Evolutionary conservation across 2,113 vertebrate species (phyloP), one percentile per base, ranked within the genome.

Genomic region (Lates calcarifer): DNA sequence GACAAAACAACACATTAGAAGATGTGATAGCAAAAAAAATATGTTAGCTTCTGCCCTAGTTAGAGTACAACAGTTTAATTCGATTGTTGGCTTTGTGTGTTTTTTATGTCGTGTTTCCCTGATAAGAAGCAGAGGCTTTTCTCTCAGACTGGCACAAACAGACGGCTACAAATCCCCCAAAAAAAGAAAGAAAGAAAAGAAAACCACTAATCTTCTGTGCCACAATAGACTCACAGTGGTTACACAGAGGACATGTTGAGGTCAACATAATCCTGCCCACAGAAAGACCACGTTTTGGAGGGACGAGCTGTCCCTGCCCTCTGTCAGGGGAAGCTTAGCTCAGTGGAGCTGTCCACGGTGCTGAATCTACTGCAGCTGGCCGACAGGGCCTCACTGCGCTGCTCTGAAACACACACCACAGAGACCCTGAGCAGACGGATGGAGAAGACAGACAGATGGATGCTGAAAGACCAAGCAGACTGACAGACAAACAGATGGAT

Each of bases 311-410:
- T 49, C 29, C 2, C 68, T 69, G 65, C 31, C 1, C 37, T 66
- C 71, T 72, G 82, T 63, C 70, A 63, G 70, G 57, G 60, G 70
- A 61, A 87, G 83, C 64, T 81, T n/a, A 82, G 62, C 63, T 60
- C 58, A 11, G 73, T 29, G 87, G 89, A 91, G 82, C 92, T 94
- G 89, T 90, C 93, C 83, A 0, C 47, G 91, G 92, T 94, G 88
- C 93, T 94, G 91, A 89, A 92, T 49, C 62, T 6, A 82, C 83
- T 11, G 24, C 81, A 57, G 62, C 1, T 8, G 72, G 66, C 47
- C 18, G 11, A 63, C 58, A 15, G 29, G 13, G 39, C 47, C 3
- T 10, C 37, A 10, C 37, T 9, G 18, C 1, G n/a, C 67, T 45
- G 67, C 71, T 58, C 70, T 57, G 51, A 57, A 66, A 85, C 69